Percentiles rank a stretch among this genome's conserved stretches.
Evolutionary conservation across 2,888 invertebrate genomes (phyloP).

Genomic region (Calameuta pallipes): DNA sequence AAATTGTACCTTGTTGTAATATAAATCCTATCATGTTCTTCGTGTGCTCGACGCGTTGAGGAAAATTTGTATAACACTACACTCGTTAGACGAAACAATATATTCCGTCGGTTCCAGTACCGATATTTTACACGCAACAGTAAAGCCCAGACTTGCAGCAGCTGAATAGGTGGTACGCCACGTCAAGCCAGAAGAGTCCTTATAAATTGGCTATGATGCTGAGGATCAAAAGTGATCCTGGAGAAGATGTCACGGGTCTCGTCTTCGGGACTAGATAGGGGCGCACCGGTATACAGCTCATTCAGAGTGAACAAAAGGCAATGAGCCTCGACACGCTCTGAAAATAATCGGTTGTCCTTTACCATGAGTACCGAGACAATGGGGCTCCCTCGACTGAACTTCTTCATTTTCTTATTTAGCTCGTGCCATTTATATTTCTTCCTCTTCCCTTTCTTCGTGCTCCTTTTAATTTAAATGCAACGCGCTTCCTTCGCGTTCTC

Average conservation of each 20-base stretch:
- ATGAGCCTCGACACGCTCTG: constrained; percentile 28
- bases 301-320: constrained; percentile 33
- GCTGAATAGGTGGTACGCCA: not conserved
- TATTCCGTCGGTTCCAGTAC: not conserved
- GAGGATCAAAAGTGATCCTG: constrained; percentile 1
- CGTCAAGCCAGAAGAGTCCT: not conserved
- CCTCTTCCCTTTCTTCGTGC: not conserved
- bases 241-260: not conserved
- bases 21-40: too few species aligned
- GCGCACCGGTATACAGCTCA: constrained; percentile 14
- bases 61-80: not conserved
- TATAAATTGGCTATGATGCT: constrained; percentile 1
- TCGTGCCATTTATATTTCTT: not conserved
- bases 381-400: not conserved
- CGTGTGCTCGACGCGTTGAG: not conserved
- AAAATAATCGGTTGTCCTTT: constrained; percentile 44
- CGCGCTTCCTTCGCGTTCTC: not conserved
- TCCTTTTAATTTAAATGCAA: not conserved
- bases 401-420: not conserved
- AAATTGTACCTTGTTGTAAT: too few species aligned
- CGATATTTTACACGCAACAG: not conserved
- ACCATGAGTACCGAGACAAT: constrained; percentile 33
- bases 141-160: not conserved
- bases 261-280: not conserved
- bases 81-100: not conserved